Evolutionary conservation across 2,113 vertebrate species (phyloP), one percentile per base, ranked within the genome.

Genomic region (Microtus pennsylvanicus): DNA sequence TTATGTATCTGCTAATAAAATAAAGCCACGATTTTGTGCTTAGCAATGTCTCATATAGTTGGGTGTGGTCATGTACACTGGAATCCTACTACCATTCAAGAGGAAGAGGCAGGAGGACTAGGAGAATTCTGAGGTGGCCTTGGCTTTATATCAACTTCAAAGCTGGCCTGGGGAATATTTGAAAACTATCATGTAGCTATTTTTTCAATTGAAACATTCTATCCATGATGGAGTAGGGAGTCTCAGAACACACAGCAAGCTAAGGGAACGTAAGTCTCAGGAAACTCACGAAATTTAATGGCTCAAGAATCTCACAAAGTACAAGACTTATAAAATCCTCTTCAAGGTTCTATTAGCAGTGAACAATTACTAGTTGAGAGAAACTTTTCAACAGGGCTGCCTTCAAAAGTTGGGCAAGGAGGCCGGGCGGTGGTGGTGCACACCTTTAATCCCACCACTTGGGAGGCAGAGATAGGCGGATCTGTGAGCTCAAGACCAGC

Each of bases 1-100:
- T 82, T 81, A 88, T 83, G 77, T 91, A n/a, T 92, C 52, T 90
- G n/a, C 82, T 93, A 28, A 88, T 95, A 90, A 52, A 28, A 90
- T 94, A 90, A 52, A 95, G n/a, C 61, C 38, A 93, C 9, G 85
- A 78, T n/a, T 92, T 74, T 88, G 63, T 45, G 81, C 76, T 94
- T 82, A 76, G 90, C 90, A 35, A 87, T 75, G 85, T 83, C 91
- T 92, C 80, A 93, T 96, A 90, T 78, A 42, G 55, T 17, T 63
- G 55, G 13, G n/a, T 63, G 61, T 63, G n/a, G n/a, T 83, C 22
- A 63, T 42, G 7, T 42, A 83, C 81, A 61, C 55, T 24, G 10
- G 58, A 82, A 58, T 58, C 80, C 50, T 58, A 26, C 30, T 33
- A 26, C 30, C 19, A 80, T 55, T 81, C 80, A 58, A 1, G n/a